Evolutionary conservation across 2,113 vertebrate genomes (phyloP).

Genomic region (Rhombomys opimus): DNA sequence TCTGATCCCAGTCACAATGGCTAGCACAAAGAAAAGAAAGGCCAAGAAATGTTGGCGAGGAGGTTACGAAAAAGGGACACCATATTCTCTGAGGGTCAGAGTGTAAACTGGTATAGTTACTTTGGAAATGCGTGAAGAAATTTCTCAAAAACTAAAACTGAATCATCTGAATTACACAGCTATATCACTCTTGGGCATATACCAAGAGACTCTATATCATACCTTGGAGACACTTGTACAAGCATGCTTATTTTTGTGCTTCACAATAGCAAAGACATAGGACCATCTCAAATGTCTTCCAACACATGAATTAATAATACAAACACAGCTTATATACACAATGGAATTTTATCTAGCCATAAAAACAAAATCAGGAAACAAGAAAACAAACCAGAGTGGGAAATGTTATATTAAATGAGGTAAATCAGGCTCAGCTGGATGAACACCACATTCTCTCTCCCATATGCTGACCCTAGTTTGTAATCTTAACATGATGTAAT

Average conservation of each 20-base stretch:
- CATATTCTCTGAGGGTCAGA: too few species aligned
- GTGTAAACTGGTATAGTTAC: neutral
- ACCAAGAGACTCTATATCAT: neutral
- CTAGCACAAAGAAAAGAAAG: neutral
- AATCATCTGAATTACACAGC: neutral
- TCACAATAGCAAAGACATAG: neutral
- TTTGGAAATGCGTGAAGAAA: neutral
- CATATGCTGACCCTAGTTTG: neutral
- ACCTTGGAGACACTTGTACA: neutral
- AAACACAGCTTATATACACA: neutral
- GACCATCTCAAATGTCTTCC: too few species aligned
- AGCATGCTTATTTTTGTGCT: neutral
- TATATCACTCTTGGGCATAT: neutral
- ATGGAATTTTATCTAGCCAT: neutral
- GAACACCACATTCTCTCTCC: neutral
- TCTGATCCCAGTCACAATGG: neutral
- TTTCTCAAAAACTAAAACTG: neutral
- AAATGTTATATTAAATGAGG: neutral
- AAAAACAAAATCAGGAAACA: neutral
- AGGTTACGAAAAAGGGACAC: neutral
- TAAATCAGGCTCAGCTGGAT: neutral
- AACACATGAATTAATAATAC: neutral
- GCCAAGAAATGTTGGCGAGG: neutral
- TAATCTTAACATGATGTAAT: too few species aligned
- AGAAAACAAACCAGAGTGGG: neutral